Percentiles rank a stretch among this genome's conserved stretches.
Evolutionary conservation across 1,140 invertebrate species (phyloP).

Genomic region (Drosophila oshimai): DNA sequence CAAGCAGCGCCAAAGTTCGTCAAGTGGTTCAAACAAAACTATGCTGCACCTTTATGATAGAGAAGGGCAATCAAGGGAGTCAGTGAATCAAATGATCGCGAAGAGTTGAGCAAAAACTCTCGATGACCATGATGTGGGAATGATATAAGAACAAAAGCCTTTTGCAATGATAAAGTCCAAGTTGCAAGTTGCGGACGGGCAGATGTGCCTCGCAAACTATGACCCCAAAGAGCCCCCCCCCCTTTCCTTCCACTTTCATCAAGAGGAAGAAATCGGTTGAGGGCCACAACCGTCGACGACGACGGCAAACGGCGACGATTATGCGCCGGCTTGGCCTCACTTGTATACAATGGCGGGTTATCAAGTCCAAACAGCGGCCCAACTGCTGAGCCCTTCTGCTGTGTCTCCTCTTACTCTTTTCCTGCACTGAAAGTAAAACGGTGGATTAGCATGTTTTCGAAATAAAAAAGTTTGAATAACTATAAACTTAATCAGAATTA

Average conservation of each 20-base stretch:
- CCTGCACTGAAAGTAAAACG: constrained; percentile 3
- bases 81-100: constrained; percentile 14
- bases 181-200: not conserved
- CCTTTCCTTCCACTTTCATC: not conserved
- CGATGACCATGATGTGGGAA: constrained; percentile 17
- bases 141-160: constrained; percentile 41
- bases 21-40: constrained; percentile 24
- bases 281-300: constrained; percentile 20
- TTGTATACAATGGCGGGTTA: constrained; percentile 78
- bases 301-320: constrained; percentile 60
- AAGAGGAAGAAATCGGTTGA: constrained; percentile 33
- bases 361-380: constrained; percentile 71
- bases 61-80: not conserved
- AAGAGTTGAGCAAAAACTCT: not conserved
- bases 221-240: constrained; percentile 16
- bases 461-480: too few relatives aligned
- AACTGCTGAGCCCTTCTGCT: constrained; percentile 3
- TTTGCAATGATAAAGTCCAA: constrained; percentile 39
- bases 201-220: constrained; percentile 35
- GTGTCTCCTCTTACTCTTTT: not conserved
- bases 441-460: too few relatives aligned
- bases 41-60: not conserved
- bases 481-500: too few relatives aligned
- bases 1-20: constrained; percentile 44
- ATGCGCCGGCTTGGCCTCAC: constrained; percentile 69